Evolutionary conservation across 1,140 invertebrate genomes (phyloP), one percentile per base, ranked within the genome.

Genomic region (Ectropis grisescens): DNA sequence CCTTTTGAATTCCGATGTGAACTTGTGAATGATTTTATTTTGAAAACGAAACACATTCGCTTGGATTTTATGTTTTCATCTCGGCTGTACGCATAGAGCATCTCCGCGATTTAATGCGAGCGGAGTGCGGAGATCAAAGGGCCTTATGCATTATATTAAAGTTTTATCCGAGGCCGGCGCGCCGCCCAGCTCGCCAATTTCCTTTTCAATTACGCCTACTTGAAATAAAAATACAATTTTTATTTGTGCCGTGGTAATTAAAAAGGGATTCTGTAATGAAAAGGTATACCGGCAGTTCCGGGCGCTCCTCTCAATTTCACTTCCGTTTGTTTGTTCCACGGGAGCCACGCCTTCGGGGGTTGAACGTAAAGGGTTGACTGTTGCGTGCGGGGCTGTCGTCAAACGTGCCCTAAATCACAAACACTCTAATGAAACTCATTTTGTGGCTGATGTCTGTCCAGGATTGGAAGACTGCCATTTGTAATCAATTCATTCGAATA

Each of bases 211-310:
- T 81, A 74, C 67, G 64, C 52, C 69, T 72, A 70, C 71, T 81
- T 78, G 72, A 69, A 74, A 75, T 76, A 81, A 76, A 78, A 76
- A 76, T 69, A 81, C 67, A 78, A 72, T 81, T 80, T 75, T 81
- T 78, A 75, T 80, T 75, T 69, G 60, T 61, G 59, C 55, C 59
- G 60, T 68, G 70, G 75, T 75, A 80, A 80, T 80, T 80, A 80
- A 80, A 80, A 75, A 70, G 75, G 75, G 75, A 75, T 80, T 75
- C 58, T 67, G 65, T 78, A 80, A 78, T 80, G 68, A 80, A 78
- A 80, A 78, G 72, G 72, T 80, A 78, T 74, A 75, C 68, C 62
- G 69, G 45, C 60, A 61, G 68, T 76, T 71, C 64, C 68, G 71
- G 67, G 52, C 61, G 64, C 64, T 66, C 68, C 66, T 76, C 72